Base-by-base conservation (phyloP, 2,113 vertebrate genomes). In the Phocoena phocoena region DNA sequence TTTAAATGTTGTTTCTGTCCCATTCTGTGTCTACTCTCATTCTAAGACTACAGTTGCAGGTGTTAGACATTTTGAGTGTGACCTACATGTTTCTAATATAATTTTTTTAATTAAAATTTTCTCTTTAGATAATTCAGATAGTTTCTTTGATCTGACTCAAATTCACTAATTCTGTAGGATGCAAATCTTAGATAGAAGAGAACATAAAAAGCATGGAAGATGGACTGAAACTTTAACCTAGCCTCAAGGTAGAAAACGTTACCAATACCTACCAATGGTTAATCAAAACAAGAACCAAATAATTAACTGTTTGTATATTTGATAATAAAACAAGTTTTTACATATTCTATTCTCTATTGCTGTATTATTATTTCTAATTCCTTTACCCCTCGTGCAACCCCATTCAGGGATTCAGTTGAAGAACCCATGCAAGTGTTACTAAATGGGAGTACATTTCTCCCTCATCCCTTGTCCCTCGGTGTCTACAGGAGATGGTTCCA, bases 291-390 rank as follows among this genome's bases (percentile, higher is more conserved):
- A 91, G 38, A 95, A 70, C 20, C 60, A 90, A 67, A 73, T 73
- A 79, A 80, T 85, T 95, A 89, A 33, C 25, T 77, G 38, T 62
- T 70, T 71, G 11, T 58, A 25, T 80, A 58, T 74, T 79, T 90
- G 17, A 77, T 67, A 53, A 58, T 90, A 73, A 81, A 73, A 47
- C 12, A 87, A 23, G 11, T 60, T 94, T 93, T 94, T 67, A 76
- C 26, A n/a, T 68, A 68, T 70, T 26, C 33, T 83, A 1, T 96
- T 82, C 38, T 92, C 36, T 76, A 31, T 83, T 41, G 9, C 67
- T 89, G 6, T 73, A 70, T 68, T n/a, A 85, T 58, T 73, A 86
- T 90, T 95, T 95, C 47, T 90, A 80, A 79, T 97, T 93, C n/a
- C 55, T 74, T 86, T 70, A 55, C 11, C 18, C 44, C 31, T 82